A percentile compares a stretch with the other conserved stretches of the same genome.
Conservation (phyloP, 2,888 invertebrate genomes). For the Salpingus planirostris region DNA sequence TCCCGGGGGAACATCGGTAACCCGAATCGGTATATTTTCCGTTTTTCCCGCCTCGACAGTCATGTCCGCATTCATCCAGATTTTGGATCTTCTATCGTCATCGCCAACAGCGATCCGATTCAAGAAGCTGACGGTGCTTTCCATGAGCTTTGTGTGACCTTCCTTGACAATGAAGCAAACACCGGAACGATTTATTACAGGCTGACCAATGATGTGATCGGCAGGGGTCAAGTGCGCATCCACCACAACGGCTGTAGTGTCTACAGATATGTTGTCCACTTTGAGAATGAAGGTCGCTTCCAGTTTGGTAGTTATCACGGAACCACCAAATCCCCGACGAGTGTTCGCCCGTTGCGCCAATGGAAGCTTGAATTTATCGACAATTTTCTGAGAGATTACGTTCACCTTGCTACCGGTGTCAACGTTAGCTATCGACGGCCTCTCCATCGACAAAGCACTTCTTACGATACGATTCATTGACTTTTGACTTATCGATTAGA, state of each 20-base stretch:
- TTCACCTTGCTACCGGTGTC: conserved; percentile 1
- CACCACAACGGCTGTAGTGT: conserved; percentile 4
- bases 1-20: not conserved
- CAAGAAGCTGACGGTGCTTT: too few relatives aligned
- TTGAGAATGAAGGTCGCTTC: conserved; percentile 1
- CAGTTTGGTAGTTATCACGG: not conserved
- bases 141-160: not conserved
- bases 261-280: conserved; percentile 3
- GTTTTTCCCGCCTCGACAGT: not conserved
- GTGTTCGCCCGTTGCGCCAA: too few relatives aligned
- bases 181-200: conserved; percentile 4
- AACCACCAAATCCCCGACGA: conserved; percentile 5
- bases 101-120: not conserved
- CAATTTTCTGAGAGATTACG: not conserved
- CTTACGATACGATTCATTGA: not conserved
- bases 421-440: not conserved
- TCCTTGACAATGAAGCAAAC: conserved; percentile 2
- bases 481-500: not conserved
- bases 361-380: not conserved
- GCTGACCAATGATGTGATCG: conserved; percentile 7
- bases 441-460: not conserved
- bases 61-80: not conserved
- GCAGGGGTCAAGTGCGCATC: conserved; percentile 1
- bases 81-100: not conserved
- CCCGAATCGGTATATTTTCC: not conserved